These are phyloP conservation scores for Clostera curtula DNA, from an alignment of 2,888 invertebrate species.

Conservation along the genomic window DNA sequence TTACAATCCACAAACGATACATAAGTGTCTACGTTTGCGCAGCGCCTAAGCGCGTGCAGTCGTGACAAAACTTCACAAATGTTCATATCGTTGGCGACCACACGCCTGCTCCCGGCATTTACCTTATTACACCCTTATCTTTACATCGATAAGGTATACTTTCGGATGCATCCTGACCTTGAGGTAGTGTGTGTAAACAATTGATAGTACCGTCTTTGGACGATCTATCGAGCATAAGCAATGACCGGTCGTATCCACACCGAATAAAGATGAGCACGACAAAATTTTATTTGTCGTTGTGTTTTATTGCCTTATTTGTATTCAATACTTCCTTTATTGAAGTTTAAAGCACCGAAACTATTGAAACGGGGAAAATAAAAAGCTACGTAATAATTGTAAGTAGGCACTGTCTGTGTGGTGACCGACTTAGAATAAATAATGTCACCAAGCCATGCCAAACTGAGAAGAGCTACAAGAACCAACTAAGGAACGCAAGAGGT, in stretches of 20 bases:
- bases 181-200: slow-evolving; percentile 56
- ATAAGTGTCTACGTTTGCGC: too few species aligned
- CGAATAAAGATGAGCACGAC: slow-evolving; percentile 63
- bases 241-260: slow-evolving; percentile 48
- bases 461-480: too few species aligned
- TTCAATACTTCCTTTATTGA: slow-evolving; percentile 50
- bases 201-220: slow-evolving; percentile 50
- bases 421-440: too few species aligned
- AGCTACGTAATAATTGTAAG: slow-evolving; percentile 15
- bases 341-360: slow-evolving; percentile 31
- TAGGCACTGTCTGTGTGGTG: too few species aligned
- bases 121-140: slow-evolving; percentile 27
- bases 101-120: slow-evolving; percentile 44
- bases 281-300: slow-evolving; percentile 45
- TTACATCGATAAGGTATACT: slow-evolving; percentile 35
- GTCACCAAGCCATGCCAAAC: too few species aligned
- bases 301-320: slow-evolving; percentile 56
- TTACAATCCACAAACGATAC: too few species aligned
- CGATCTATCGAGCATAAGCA: slow-evolving; percentile 56
- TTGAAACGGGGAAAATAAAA: slow-evolving; percentile 19
- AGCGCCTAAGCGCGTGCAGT: slow-evolving; percentile 46
- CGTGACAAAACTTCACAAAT: slow-evolving; percentile 70
- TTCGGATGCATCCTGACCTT: slow-evolving; percentile 36
- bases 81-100: slow-evolving; percentile 43
- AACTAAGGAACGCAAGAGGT: too few species aligned